These are phyloP conservation scores for Halcyon smyrnensis DNA, from an alignment of 2,797 vertebrate genomes.

Conservation along the genomic window DNA sequence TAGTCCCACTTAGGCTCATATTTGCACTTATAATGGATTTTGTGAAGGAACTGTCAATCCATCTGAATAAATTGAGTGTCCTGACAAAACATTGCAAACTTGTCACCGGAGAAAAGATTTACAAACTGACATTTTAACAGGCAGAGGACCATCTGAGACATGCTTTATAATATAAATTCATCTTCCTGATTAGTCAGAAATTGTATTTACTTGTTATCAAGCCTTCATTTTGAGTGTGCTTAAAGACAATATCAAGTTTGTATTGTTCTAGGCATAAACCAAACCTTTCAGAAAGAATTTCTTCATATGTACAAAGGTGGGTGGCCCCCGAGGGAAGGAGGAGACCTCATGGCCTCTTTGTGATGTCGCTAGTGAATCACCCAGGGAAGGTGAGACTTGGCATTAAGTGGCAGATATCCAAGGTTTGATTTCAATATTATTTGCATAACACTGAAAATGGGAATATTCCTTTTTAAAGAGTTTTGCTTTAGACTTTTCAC, in stretches of 20 bases:
- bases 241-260: constrained; percentile 44
- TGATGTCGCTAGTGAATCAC: constrained; percentile 47
- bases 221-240: constrained; percentile 26
- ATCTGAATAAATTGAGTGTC: constrained; percentile 31
- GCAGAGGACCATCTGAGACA: constrained; percentile 24
- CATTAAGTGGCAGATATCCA: constrained; percentile 19
- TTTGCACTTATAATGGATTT: constrained; percentile 62
- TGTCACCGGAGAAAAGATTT: constrained; percentile 37
- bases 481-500: not conserved
- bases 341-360: not conserved
- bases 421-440: constrained; percentile 21
- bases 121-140: constrained; percentile 56
- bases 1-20: constrained; percentile 27
- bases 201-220: constrained; percentile 53
- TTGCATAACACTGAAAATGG: constrained; percentile 7
- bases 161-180: constrained; percentile 55
- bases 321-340: not conserved
- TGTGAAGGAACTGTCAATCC: constrained; percentile 37
- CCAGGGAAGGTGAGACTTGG: constrained; percentile 1
- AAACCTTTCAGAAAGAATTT: constrained; percentile 2
- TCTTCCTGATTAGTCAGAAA: constrained; percentile 56
- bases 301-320: not conserved
- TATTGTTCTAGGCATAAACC: constrained; percentile 26
- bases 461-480: not conserved
- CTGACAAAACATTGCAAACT: constrained; percentile 55